These are phyloP conservation scores for Matsumyia berberina DNA, from an alignment of 2,888 invertebrate species.

Conservation along the genomic window DNA sequence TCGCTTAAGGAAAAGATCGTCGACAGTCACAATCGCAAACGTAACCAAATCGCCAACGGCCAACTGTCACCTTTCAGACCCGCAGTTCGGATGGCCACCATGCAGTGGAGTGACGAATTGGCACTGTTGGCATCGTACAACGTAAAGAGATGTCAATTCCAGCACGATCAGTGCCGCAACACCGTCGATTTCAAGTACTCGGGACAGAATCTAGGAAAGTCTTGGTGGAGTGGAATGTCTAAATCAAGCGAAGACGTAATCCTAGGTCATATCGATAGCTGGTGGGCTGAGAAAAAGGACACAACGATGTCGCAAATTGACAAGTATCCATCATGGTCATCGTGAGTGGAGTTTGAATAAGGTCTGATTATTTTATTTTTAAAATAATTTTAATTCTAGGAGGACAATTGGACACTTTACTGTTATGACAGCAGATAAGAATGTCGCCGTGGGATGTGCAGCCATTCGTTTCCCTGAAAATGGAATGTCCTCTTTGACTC, in stretches of 20 bases:
- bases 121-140: conserved; percentile 79
- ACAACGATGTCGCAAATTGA: neutral
- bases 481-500: conserved; percentile 11
- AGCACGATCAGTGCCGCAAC: conserved; percentile 79
- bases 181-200: conserved; percentile 78
- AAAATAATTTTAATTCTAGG: conserved; percentile 14
- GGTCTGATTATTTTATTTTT: neutral
- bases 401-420: conserved; percentile 77
- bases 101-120: conserved; percentile 79
- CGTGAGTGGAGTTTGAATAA: neutral
- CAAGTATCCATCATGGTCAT: neutral
- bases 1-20: neutral
- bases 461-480: neutral
- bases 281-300: conserved; percentile 16
- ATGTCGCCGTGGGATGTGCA: conserved; percentile 69
- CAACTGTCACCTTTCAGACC: conserved; percentile 63
- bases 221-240: conserved; percentile 52
- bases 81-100: conserved; percentile 80
- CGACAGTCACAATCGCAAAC: conserved; percentile 1
- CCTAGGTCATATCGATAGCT: neutral
- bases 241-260: neutral
- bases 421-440: conserved; percentile 62
- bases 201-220: conserved; percentile 80
- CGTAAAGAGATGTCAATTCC: conserved; percentile 78
- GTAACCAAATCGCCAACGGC: conserved; percentile 77